phyloP scores from a whole-genome alignment of 2,888 invertebrate species.

The Agrilus cyanescens region DNA sequence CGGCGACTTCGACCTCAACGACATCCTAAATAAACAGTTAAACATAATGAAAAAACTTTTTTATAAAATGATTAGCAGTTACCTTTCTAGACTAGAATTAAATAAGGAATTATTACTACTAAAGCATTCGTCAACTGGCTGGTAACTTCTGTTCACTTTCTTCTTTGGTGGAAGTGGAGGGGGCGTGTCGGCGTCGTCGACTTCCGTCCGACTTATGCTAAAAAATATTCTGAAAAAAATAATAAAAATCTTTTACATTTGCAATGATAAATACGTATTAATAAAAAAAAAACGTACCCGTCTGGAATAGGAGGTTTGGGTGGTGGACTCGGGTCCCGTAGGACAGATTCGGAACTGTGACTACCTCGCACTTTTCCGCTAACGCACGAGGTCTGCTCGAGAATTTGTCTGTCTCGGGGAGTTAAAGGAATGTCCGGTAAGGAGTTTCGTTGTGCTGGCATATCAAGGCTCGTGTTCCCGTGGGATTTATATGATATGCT shows the following conservation, averaged over 20 bases:
- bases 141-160: constrained; percentile 37
- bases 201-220: constrained; percentile 26
- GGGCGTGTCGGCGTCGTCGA: constrained; percentile 49
- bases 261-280: constrained; percentile 17
- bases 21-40: constrained; percentile 39
- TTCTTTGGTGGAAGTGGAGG: constrained; percentile 73
- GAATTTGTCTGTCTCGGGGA: constrained; percentile 59
- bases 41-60: neutral
- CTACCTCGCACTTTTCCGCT: constrained; percentile 48
- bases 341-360: constrained; percentile 71
- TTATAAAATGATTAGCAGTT: constrained; percentile 7
- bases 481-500: constrained; percentile 26
- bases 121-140: constrained; percentile 36
- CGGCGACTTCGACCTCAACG: constrained; percentile 62
- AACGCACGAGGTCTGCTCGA: constrained; percentile 43
- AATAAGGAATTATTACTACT: constrained; percentile 46
- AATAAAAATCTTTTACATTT: constrained; percentile 8
- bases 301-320: constrained; percentile 84
- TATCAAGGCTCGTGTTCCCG: constrained; percentile 31
- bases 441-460: constrained; percentile 51
- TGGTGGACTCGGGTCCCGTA: constrained; percentile 60
- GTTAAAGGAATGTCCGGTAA: constrained; percentile 73
- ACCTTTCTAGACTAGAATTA: constrained; percentile 53
- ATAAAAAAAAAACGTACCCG: constrained; percentile 37
- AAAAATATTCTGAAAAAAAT: constrained; percentile 10